These are phyloP conservation scores for Malurus cyaneus DNA, from an alignment of 2,113 vertebrate species.

Conservation along the genomic window DNA sequence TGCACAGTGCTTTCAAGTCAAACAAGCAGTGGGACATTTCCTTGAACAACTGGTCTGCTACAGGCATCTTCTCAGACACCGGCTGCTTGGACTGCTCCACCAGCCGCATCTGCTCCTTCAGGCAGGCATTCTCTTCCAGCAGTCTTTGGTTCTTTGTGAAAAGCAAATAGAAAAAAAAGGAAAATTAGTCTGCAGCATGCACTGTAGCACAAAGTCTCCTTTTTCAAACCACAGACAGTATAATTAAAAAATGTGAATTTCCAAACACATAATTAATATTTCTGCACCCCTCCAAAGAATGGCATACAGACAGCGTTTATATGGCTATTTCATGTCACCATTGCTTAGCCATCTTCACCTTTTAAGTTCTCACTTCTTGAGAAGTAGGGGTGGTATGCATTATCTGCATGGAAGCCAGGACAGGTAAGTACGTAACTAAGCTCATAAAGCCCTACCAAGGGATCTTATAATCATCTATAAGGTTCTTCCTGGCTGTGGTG, in stretches of 20 bases:
- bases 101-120: slow-evolving; percentile 60
- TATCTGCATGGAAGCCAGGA: neutral
- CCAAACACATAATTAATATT: neutral
- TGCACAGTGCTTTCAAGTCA: slow-evolving; percentile 92
- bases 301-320: neutral
- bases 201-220: neutral
- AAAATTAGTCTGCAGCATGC: neutral
- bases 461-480: neutral
- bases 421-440: neutral
- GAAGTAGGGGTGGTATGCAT: neutral
- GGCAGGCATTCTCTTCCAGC: slow-evolving; percentile 65
- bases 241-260: neutral
- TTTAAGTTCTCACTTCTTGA: neutral
- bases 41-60: slow-evolving; percentile 84
- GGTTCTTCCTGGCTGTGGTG: neutral
- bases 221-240: neutral
- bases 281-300: neutral
- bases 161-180: neutral
- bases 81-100: slow-evolving; percentile 60
- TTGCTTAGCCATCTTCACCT: neutral
- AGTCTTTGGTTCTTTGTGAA: slow-evolving; percentile 75
- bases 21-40: slow-evolving; percentile 93
- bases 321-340: neutral
- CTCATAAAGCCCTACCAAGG: neutral
- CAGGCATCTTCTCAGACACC: slow-evolving; percentile 70